Base-by-base conservation (phyloP, 2,888 invertebrate species). In the Erebia epiphron region DNA sequence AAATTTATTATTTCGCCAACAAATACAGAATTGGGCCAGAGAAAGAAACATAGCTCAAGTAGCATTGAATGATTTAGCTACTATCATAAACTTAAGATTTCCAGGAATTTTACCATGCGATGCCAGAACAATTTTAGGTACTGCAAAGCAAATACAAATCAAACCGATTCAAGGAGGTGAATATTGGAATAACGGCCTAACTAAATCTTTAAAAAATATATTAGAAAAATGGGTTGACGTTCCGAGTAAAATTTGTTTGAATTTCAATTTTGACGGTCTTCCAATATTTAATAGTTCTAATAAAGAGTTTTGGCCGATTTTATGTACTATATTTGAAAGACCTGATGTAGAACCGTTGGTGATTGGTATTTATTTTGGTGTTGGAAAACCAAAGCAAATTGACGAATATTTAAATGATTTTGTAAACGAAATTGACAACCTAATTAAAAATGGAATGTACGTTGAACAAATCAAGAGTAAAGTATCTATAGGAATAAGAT, bases 11-110 rank as follows among this genome's bases (percentile, higher is more conserved):
- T 66, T 66, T 54, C 66, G 54, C 46, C 46, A 57, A 21, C 11
- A 60, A 60, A 60, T 60, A 21, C 21, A 35, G 35, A 26, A 60
- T 21, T 60, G 68, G 68, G 61, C 62, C 35, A 62, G 26, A 16
- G 46, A 62, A 61, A 52, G 49, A 11, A 68, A 68, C 35, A 68
- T 68, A 16, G 8, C 68, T 41, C 62, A 68, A 54, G 41, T 54
- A 41, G 68, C 68, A 41, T 62, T 68, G 14, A 68, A 54, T 9
- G 54, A 68, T n/a, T 41, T 68, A 43, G 41, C 35, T 26, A 43
- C 13, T 14, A 68, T 68, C 18, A 5, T 68, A 35, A 63, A 68
- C 35, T 14, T 16, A 52, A 56, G 43, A 18, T 18, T 56, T 54
- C 56, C 54, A 11, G 49, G 56, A 54, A 69, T 58, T n/a, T 41